phyloP scores from a whole-genome alignment of 2,888 invertebrate species.

The Lysandra coridon region DNA sequence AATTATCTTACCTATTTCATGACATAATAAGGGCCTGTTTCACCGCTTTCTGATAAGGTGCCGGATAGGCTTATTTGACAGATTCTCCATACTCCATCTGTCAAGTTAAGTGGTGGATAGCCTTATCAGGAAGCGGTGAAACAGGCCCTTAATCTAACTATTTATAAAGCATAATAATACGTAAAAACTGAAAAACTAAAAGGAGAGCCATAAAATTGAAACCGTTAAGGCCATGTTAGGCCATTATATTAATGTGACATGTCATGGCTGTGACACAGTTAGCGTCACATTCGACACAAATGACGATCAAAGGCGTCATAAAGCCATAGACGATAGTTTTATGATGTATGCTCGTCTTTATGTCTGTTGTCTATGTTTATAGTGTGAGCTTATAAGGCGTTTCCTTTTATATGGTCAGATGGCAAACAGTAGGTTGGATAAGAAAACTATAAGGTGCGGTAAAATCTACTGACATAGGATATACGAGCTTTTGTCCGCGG shows the following conservation, averaged over 20 bases:
- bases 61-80: too few relatives aligned
- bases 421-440: neutral
- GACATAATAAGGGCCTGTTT: too few relatives aligned
- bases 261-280: conserved; percentile 12
- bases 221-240: neutral
- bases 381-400: neutral
- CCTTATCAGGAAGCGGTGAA: too few relatives aligned
- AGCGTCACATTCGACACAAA: neutral
- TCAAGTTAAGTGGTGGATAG: too few relatives aligned
- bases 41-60: too few relatives aligned
- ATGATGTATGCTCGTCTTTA: neutral
- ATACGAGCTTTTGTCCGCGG: too few relatives aligned
- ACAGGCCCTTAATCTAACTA: too few relatives aligned
- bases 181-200: neutral
- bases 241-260: conserved; percentile 1
- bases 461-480: neutral
- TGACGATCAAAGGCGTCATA: conserved; percentile 19
- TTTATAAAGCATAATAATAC: too few relatives aligned
- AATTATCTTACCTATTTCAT: too few relatives aligned
- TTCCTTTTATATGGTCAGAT: neutral
- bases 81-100: too few relatives aligned
- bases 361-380: conserved; percentile 16
- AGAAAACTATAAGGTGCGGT: neutral
- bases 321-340: conserved; percentile 19
- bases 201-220: neutral